A percentile compares a stretch with the other conserved stretches of the same genome.
Evolutionary conservation across 2,113 vertebrate species (phyloP).

Genomic region (Catharus minimus): DNA sequence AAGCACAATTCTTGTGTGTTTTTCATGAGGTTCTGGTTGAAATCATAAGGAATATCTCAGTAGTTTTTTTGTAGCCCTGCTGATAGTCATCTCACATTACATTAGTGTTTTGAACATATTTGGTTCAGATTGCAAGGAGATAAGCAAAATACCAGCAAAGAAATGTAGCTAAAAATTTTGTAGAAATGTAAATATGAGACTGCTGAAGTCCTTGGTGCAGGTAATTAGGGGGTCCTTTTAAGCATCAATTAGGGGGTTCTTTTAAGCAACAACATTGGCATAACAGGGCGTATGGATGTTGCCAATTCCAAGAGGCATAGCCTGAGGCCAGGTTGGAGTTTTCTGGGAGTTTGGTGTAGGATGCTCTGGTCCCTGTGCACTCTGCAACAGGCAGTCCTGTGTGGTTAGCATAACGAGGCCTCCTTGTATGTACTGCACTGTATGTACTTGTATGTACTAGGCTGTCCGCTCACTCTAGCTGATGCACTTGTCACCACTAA

Average conservation of each 20-base stretch:
- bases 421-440: not conserved
- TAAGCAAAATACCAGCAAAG: not conserved
- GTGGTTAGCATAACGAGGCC: not conserved
- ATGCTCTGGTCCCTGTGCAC: not conserved
- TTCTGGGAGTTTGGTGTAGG: not conserved
- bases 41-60: not conserved
- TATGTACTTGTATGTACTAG: not conserved
- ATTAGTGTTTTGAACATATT: not conserved
- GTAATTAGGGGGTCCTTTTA: not conserved
- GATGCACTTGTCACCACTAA: rapidly evolving
- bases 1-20: not conserved
- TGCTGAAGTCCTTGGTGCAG: not conserved
- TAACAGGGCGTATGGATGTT: not conserved
- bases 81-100: not conserved
- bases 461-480: not conserved
- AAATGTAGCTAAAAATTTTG: not conserved
- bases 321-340: not conserved
- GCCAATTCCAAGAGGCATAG: not conserved
- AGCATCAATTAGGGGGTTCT: not conserved
- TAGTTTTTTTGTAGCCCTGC: not conserved
- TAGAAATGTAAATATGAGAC: not conserved
- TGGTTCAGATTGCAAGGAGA: not conserved
- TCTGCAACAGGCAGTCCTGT: not conserved
- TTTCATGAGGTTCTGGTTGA: not conserved
- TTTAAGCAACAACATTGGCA: not conserved